These are phyloP conservation scores for Ptychoptera albimana DNA, from an alignment of 2,888 invertebrate genomes.

Conservation along the genomic window DNA sequence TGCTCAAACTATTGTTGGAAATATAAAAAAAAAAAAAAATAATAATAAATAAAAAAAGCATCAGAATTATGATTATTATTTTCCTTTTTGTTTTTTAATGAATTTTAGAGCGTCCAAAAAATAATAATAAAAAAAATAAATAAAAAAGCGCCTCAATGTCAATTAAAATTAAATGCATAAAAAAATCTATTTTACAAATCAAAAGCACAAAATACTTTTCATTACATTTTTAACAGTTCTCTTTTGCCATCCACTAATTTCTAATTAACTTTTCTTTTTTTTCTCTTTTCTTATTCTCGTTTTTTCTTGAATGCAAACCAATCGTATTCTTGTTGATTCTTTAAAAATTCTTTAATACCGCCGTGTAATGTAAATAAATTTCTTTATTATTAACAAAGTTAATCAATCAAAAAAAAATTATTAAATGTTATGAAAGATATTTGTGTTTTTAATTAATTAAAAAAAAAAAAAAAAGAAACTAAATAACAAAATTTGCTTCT, in stretches of 20 bases:
- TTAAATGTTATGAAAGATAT: no score
- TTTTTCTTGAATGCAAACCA: not conserved
- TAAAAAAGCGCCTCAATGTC: no score
- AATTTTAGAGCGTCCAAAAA: not conserved
- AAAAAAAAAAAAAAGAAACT: no score
- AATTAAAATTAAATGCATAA: not conserved
- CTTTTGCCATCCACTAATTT: not conserved
- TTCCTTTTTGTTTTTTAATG: not conserved
- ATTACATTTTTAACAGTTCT: not conserved
- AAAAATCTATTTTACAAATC: not conserved
- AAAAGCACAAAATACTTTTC: not conserved
- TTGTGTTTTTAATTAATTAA: no score
- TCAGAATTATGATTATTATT: not conserved
- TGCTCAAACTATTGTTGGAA: slow-evolving; percentile 3
- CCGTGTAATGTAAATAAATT: no score
- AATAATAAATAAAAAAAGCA: not conserved
- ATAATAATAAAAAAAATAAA: no score
- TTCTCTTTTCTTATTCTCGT: not conserved
- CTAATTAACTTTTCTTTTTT: not conserved
- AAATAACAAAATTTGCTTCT: no score
- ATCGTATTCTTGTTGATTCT: no score
- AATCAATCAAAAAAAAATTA: no score
- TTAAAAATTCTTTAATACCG: no score
- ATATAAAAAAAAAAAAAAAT: slow-evolving; percentile 4
- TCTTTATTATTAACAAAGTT: no score